Evolutionary conservation across 2,797 vertebrate species (phyloP), one percentile per base, ranked within the genome.

Genomic region (Eupleurogrammus muticus): DNA sequence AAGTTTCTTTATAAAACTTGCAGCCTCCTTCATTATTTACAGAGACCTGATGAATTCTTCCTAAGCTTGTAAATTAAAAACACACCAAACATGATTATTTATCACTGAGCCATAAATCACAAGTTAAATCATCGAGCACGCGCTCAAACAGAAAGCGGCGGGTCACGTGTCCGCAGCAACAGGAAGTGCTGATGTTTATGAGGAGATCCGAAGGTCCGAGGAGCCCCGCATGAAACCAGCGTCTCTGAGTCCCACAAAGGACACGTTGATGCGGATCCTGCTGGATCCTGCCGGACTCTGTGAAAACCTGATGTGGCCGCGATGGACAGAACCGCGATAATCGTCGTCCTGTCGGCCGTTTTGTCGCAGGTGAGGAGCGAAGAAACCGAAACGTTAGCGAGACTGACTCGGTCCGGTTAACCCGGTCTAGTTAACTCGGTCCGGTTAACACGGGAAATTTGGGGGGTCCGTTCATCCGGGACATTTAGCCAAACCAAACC

Each of bases 321-420:
- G 7, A 93, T 92, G 93, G 81, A 75, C 1, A 50, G 44, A 21
- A 58, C 58, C 13, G 9, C 82, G 57, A 66, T 35, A 53, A 32
- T 85, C 42, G 49, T 81, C 1, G 5, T 88, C 11, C 38, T 93
- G 16, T 74, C 58, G 23, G 23, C 83, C 2, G 3, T 87, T 52
- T 81, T 82, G 49, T 62, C 80, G 23, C 59, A 77, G 90, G 93
- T 93, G 60, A 84, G 90, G 12, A 42, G 3, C 55, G 64, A 32
- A 35, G 13, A 62, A 62, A 66, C 6, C 54, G 40, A 36, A n/a
- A 24, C 13, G 38, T 64, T 42, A 56, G 68, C 28, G 0, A 9
- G 6, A 4, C n/a, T 8, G 24, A 5, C 40, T 7, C 0, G 14
- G 4, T 38, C 2, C 9, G 5, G 1, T 10, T 12, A 32, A 46